phyloP scores from a whole-genome alignment of 2,113 vertebrate species.

The Eira barbara region DNA sequence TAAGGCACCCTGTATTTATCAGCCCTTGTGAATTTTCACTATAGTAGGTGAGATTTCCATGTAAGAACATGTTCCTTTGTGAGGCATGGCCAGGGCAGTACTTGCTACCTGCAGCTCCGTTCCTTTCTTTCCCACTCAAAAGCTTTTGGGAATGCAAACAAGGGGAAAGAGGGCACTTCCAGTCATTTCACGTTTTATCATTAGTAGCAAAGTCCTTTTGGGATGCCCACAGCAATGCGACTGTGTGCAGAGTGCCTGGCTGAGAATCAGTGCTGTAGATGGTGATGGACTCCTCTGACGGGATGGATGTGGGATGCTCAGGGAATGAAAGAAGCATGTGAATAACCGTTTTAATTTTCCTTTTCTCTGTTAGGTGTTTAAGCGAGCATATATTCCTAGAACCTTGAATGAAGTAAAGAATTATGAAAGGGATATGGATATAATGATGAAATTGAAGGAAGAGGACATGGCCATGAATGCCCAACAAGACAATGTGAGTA shows the following conservation, averaged over 20 bases:
- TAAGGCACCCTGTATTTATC: fast-evolving
- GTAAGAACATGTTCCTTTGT: neutral
- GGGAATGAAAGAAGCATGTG: neutral
- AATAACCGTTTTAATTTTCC: neutral
- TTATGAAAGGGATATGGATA: constrained; percentile 93
- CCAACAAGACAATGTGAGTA: constrained; percentile 90
- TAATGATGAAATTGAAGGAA: constrained; percentile 88
- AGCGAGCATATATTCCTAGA: constrained; percentile 95
- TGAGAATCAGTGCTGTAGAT: too few relatives aligned
- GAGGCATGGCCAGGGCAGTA: neutral
- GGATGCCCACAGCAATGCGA: neutral
- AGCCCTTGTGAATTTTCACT: neutral
- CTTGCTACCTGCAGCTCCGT: neutral
- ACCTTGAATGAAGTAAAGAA: constrained; percentile 95
- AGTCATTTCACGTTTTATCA: neutral
- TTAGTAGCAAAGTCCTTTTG: neutral
- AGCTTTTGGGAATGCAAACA: neutral
- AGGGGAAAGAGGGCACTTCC: neutral
- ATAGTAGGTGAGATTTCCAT: fast-evolving
- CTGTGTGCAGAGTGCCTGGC: neutral
- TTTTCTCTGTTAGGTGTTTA: constrained; percentile 90
- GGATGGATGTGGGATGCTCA: neutral
- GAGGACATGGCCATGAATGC: constrained; percentile 83
- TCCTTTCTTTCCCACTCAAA: neutral
- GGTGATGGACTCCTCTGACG: neutral